Base-by-base conservation (phyloP, 2,797 vertebrate genomes). In the Cetoscarus ocellatus region DNA sequence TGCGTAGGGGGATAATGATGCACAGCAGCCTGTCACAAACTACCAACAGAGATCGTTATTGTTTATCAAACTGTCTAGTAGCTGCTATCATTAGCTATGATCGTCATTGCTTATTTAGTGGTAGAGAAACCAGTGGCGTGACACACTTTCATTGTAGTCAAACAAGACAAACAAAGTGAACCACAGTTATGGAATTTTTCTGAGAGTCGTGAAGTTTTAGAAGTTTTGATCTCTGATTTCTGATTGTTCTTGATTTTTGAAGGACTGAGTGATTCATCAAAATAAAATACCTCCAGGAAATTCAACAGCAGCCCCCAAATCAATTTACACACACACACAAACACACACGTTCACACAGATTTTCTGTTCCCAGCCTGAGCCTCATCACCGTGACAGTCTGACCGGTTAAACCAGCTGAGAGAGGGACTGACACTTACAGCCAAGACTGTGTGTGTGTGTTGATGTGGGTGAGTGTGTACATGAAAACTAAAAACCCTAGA, bases 401-500 rank as follows among this genome's bases (percentile, higher is more conserved):
- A 61, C 69, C 19, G 27, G 73, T 62, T 70, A 45, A 59, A 81
- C 65, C 65, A 60, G 67, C 45, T 57, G 15, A 4, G 49, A 53
- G 27, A 27, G 13, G 40, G 19, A 11, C 53, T 36, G 17, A 34
- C 38, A 54, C 15, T 43, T 34, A 3, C 10, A 47, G 40, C 10
- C 38, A 8, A 14, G 38, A 27, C 45, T 65, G 52, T 65, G 60
- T 62, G 70, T 49, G 60, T 61, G 60, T 57, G 52, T 55, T 39
- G 45, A 39, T 34, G 50, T 17, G 50, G 42, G 60, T 56, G 43
- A 13, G 62, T 73, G 59, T 67, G 34, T 65, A 18, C 19, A 63
- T 60, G 47, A 49, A 68, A 72, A 75, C 75, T 69, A 34, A 64
- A 67, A 64, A 68, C 13, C 61, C 72, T 35, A 43, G 55, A 61